phyloP scores from a whole-genome alignment of 2,888 invertebrate genomes.

The Loripinus fragilis region DNA sequence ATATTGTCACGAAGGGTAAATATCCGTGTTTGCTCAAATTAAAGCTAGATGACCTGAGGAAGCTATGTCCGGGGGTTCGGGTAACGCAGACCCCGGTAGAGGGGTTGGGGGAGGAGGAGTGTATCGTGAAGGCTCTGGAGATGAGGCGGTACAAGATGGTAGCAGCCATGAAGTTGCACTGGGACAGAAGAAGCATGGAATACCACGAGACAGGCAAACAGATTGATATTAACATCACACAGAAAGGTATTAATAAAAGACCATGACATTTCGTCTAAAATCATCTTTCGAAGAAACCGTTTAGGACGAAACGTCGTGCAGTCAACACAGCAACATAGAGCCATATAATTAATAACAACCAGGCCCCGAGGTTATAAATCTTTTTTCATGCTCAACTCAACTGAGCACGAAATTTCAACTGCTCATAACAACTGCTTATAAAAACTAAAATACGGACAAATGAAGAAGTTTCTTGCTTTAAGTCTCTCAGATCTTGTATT shows the following conservation, averaged over 20 bases:
- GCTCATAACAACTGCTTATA: no score
- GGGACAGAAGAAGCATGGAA: conserved; percentile 74
- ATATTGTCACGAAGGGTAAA: conserved; percentile 61
- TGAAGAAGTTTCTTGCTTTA: no score
- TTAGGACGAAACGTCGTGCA: no score
- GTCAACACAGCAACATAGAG: no score
- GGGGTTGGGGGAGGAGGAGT: conserved; percentile 41
- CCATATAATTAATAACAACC: no score
- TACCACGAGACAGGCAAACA: conserved; percentile 71
- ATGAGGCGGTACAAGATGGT: conserved; percentile 71
- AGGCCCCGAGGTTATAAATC: no score
- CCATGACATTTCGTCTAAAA: no score
- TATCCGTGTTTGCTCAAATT: conserved; percentile 55
- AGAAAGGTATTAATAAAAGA: conserved; percentile 73
- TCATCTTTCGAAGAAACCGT: no score
- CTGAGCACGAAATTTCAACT: no score
- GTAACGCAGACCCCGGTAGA: neutral
- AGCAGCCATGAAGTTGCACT: conserved; percentile 71
- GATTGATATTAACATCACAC: conserved; percentile 71
- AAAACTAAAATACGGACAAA: no score
- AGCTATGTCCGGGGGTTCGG: conserved; percentile 25
- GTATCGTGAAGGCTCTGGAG: conserved; percentile 71
- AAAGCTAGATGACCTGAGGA: conserved; percentile 30
- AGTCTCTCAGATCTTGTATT: no score
- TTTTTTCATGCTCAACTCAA: no score